A percentile compares a stretch with the other conserved stretches of the same genome.
These are phyloP conservation scores for Melieria omissa DNA, from an alignment of 2,888 invertebrate species.

Conservation along the genomic window DNA sequence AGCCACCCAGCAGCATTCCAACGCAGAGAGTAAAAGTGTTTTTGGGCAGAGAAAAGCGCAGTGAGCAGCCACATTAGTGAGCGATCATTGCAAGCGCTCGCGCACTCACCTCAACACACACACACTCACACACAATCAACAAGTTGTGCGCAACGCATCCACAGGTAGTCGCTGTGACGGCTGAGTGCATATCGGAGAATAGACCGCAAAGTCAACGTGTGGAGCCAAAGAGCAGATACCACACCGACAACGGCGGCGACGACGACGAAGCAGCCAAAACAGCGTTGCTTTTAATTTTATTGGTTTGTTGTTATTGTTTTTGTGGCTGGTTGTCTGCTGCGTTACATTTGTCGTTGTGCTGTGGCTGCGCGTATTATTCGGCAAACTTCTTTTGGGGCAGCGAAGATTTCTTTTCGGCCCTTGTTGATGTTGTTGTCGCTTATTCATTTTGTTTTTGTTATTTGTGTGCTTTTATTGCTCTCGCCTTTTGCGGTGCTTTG, in stretches of 20 bases:
- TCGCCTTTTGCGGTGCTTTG: slow-evolving; percentile 13
- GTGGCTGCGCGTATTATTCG: slow-evolving; percentile 48
- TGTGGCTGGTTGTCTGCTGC: slow-evolving; percentile 36
- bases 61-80: background rate
- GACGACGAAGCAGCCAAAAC: slow-evolving; percentile 39
- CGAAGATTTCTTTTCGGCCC: slow-evolving; percentile 29
- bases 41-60: slow-evolving; percentile 1
- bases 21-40: slow-evolving; percentile 60
- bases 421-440: too few species aligned
- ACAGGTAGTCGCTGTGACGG: slow-evolving; percentile 56
- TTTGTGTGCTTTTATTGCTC: slow-evolving; percentile 24
- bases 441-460: slow-evolving; percentile 31
- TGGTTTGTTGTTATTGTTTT: slow-evolving; percentile 11
- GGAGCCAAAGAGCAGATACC: slow-evolving; percentile 29
- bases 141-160: slow-evolving; percentile 50
- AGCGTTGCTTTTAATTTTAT: slow-evolving; percentile 43
- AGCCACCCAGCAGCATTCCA: slow-evolving; percentile 33
- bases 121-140: slow-evolving; percentile 1
- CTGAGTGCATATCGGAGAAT: background rate
- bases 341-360: slow-evolving; percentile 42
- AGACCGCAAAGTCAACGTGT: background rate
- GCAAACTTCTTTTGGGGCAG: slow-evolving; percentile 27
- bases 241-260: slow-evolving; percentile 10
- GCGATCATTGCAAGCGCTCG: background rate
- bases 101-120: background rate